phyloP scores from a whole-genome alignment of 2,113 vertebrate species.

The Amphiprion ocellaris region DNA sequence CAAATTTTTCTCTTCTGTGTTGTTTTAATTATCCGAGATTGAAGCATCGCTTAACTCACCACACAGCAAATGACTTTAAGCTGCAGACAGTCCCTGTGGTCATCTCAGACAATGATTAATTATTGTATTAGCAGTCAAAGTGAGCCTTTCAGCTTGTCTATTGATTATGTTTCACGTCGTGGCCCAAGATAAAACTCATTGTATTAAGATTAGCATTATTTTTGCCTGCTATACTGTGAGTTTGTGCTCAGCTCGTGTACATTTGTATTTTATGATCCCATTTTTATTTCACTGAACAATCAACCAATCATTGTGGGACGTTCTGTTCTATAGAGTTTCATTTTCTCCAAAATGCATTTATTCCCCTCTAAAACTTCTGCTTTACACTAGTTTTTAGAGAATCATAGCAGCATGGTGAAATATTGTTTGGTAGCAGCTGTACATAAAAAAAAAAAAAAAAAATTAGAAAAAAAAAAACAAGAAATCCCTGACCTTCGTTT shows the following conservation, averaged over 20 bases:
- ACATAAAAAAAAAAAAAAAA: constrained; percentile 39
- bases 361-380: not conserved
- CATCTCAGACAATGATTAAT: constrained; percentile 60
- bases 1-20: not conserved
- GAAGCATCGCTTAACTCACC: constrained; percentile 9
- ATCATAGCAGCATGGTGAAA: not conserved
- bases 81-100: constrained; percentile 47
- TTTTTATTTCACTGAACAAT: constrained; percentile 3
- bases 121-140: constrained; percentile 58
- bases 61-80: constrained; percentile 26
- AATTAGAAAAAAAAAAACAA: not conserved
- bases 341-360: not conserved
- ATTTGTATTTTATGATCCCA: constrained; percentile 1
- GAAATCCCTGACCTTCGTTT: constrained; percentile 52
- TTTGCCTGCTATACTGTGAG: not conserved
- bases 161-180: constrained; percentile 67
- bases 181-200: constrained; percentile 61
- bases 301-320: not conserved
- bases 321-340: not conserved
- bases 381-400: not conserved
- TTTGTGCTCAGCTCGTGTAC: constrained; percentile 10
- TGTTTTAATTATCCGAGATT: not conserved
- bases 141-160: constrained; percentile 50
- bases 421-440: constrained; percentile 51
- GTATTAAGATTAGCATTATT: constrained; percentile 19